Evolutionary conservation across 1,140 invertebrate species (phyloP), one percentile per base, ranked within the genome.

Genomic region (Procambarus virginalis): DNA sequence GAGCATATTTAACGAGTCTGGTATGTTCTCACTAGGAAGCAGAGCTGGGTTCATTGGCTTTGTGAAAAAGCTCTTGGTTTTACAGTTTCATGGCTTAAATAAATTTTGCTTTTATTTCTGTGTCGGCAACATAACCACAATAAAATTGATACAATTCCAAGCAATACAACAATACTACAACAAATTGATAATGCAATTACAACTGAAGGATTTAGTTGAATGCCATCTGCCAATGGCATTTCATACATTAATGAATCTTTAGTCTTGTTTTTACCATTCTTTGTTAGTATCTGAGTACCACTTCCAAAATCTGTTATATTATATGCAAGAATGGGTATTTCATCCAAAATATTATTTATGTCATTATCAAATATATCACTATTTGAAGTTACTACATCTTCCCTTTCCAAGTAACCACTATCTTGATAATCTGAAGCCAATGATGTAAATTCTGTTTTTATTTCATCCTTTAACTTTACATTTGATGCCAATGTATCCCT

Each of bases 21-120:
- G 5, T 2, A 60, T 20, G 22, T 48, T 83, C 49, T 89, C 86
- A 55, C 83, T 58, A 20, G 86, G 86, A 46, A 89, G 80, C 1
- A 89, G 49, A 14, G 80, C 86, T 58, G 86, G 86, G 60, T 83
- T 89, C 86, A 89, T 89, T 45, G 86, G 86, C n/a, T 82, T 81
- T 51, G 86, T 89, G 68, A 89, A 89, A 73, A 83, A 20, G 86
- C 86, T 46, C 86, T 81, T 49, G 86, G 86, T 76, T 83, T 89
- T 81, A 73, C 70, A n/a, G 80, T 79, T n/a, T 89, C 86, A 46
- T 14, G 79, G 68, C 86, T 89, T n/a, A 89, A 46, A 49, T 89
- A 89, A n/a, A 89, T 77, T 76, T 89, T 89, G 60, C 86, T 89
- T 58, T 80, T 55, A 60, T 83, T 89, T 22, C 55, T 82, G 68